Evolutionary conservation across 2,888 invertebrate genomes (phyloP).

Genomic region (Stenotaenia linearis): DNA sequence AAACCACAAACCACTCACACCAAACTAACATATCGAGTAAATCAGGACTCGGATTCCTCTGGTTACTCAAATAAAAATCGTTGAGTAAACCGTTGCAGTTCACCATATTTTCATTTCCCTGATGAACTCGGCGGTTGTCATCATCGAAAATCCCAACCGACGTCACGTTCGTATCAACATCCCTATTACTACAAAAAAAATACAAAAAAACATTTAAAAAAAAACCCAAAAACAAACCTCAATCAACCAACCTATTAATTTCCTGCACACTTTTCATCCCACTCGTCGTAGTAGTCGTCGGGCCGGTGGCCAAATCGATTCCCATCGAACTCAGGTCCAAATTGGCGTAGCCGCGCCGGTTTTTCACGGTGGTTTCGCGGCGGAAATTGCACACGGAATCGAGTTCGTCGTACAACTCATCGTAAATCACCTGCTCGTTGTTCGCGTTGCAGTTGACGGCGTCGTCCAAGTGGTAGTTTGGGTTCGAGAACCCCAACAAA

Average conservation of each 20-base stretch:
- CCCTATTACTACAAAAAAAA: not conserved
- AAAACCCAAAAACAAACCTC: too few species aligned
- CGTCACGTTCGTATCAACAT: not conserved
- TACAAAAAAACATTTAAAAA: not conserved
- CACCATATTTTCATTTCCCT: conserved; percentile 6
- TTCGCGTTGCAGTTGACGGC: conserved; percentile 61
- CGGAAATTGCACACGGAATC: conserved; percentile 48
- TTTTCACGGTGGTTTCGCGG: conserved; percentile 42
- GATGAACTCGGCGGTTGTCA: conserved; percentile 5
- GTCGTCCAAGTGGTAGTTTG: conserved; percentile 80
- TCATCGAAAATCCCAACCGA: not conserved
- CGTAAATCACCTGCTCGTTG: conserved; percentile 40
- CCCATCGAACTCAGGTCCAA: conserved; percentile 66
- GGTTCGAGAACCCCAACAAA: conserved; percentile 83
- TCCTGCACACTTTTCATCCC: too few species aligned
- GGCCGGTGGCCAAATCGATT: conserved; percentile 56
- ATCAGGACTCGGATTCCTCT: not conserved
- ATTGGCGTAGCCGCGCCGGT: conserved; percentile 60
- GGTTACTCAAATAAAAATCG: not conserved
- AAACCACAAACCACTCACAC: too few species aligned
- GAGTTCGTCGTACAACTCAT: conserved; percentile 61
- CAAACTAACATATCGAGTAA: not conserved
- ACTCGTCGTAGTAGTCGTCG: conserved; percentile 41
- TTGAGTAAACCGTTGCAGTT: conserved; percentile 22
- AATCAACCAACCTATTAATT: too few species aligned